Conservation (phyloP, 2,888 invertebrate species). For the Mythimna lalbum region DNA sequence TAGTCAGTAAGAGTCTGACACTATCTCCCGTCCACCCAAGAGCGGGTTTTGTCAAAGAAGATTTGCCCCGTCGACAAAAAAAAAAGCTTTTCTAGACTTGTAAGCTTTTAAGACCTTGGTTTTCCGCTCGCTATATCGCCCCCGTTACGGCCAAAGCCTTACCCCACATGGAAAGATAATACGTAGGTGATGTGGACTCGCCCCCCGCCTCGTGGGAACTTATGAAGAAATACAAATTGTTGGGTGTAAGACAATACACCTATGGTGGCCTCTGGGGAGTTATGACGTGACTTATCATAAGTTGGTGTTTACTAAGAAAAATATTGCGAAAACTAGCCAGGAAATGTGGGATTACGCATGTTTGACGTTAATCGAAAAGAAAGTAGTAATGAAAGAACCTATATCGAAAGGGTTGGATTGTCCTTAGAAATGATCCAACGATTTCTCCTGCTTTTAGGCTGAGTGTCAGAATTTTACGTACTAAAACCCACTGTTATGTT, state of each 20-base stretch:
- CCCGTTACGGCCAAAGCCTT: slow-evolving; percentile 6
- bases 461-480: too few relatives aligned
- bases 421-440: too few relatives aligned
- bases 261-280: slow-evolving; percentile 26
- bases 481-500: too few relatives aligned
- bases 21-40: too few relatives aligned
- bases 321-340: not conserved
- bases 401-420: too few relatives aligned
- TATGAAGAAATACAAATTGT: slow-evolving; percentile 42
- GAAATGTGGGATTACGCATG: not conserved
- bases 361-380: not conserved
- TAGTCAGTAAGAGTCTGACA: too few relatives aligned
- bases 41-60: too few relatives aligned
- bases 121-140: not conserved
- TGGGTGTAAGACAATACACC: slow-evolving; percentile 30
- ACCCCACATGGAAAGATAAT: slow-evolving; percentile 37
- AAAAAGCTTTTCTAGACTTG: not conserved
- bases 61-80: too few relatives aligned
- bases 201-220: slow-evolving; percentile 44
- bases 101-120: not conserved
- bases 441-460: too few relatives aligned
- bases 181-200: slow-evolving; percentile 31
- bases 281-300: slow-evolving; percentile 14
- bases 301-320: slow-evolving; percentile 1
- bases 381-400: too few relatives aligned